phyloP scores from a whole-genome alignment of 30 jellyfish, hydroid and myxozoan species.

The Aurelia aurita region DNA sequence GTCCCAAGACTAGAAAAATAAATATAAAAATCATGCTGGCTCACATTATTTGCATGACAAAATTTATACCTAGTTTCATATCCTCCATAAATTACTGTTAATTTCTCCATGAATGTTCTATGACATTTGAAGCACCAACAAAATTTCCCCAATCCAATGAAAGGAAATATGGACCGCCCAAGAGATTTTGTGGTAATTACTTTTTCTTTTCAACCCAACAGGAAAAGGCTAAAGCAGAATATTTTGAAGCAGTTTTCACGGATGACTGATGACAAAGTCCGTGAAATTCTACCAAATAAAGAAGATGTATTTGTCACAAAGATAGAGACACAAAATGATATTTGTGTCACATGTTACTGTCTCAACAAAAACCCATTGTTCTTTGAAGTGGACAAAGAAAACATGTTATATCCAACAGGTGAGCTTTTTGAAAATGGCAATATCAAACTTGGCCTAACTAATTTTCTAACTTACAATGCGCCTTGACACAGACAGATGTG shows the following conservation, averaged over 20 bases:
- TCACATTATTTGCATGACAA: no score
- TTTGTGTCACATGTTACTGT: constrained; percentile 74
- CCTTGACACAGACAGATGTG: not conserved
- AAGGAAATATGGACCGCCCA: not conserved
- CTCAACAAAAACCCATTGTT: constrained; percentile 77
- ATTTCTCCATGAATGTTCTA: no score
- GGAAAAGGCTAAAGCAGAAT: constrained; percentile 88
- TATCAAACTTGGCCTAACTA: no score
- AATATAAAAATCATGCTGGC: no score
- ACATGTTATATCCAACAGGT: constrained; percentile 83
- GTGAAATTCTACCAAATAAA: constrained; percentile 73
- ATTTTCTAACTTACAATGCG: no score
- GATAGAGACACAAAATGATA: constrained; percentile 65
- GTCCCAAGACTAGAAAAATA: no score
- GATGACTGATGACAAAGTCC: constrained; percentile 61
- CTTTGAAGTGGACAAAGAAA: constrained; percentile 84
- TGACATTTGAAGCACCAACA: no score
- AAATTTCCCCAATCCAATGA: not conserved
- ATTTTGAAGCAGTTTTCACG: constrained; percentile 44
- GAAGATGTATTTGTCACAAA: constrained; percentile 84
- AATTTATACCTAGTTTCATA: no score
- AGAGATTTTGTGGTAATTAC: not conserved
- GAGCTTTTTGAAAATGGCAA: not conserved
- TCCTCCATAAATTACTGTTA: no score
- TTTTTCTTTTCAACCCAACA: constrained; percentile 1